Percentiles rank a stretch among this genome's conserved stretches.
These are phyloP conservation scores for Oreortyx pictus DNA, from an alignment of 2,797 vertebrate species.

Conservation along the genomic window DNA sequence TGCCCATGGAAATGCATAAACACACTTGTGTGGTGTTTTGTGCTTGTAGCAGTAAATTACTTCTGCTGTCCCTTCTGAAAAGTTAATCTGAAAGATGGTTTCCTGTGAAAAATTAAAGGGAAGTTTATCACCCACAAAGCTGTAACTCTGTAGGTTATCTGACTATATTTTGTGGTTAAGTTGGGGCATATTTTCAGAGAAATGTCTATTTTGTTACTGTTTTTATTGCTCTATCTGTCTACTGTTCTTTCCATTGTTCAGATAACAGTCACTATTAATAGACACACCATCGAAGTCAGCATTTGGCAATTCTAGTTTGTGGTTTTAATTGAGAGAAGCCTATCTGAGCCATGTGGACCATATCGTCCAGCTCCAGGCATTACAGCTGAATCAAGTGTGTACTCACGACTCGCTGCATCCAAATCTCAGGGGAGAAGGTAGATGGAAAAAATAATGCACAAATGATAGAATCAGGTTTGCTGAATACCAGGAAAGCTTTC, in stretches of 20 bases:
- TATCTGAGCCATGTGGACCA: background rate
- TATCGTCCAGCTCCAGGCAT: background rate
- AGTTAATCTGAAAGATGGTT: slow-evolving; percentile 7
- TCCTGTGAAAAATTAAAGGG: slow-evolving; percentile 13
- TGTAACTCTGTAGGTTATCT: background rate
- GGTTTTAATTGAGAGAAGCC: slow-evolving; percentile 17
- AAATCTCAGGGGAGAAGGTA: background rate
- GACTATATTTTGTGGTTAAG: background rate
- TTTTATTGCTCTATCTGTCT: slow-evolving; percentile 3
- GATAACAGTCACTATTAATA: slow-evolving; percentile 19
- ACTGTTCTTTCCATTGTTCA: background rate
- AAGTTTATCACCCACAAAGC: background rate
- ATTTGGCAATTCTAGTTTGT: background rate
- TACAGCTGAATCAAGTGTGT: background rate
- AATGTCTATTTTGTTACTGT: background rate
- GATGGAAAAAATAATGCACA: background rate
- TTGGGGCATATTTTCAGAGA: background rate
- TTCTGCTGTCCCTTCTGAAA: slow-evolving; percentile 22
- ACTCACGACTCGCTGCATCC: background rate
- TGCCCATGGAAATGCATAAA: background rate
- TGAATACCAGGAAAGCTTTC: background rate
- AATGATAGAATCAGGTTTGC: background rate
- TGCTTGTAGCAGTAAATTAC: background rate
- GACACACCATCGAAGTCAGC: background rate
- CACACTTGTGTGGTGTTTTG: background rate